phyloP scores from a whole-genome alignment of 2,113 vertebrate genomes.

The Laterallus jamaicensis region DNA sequence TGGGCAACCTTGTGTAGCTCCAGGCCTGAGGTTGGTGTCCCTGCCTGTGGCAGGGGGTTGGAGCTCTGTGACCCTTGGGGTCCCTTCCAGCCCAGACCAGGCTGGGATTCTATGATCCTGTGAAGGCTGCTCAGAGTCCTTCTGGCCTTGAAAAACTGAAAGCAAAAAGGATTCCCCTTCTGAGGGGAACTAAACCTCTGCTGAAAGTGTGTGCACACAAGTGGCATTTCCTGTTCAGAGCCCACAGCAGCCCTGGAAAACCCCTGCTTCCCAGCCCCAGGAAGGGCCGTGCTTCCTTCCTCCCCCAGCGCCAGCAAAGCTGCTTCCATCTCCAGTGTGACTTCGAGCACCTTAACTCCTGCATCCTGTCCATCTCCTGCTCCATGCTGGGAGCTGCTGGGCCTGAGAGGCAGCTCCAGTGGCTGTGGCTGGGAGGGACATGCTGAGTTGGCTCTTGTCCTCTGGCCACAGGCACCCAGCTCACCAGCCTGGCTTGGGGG shows the following conservation, averaged over 20 bases:
- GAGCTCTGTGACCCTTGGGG: too few species aligned
- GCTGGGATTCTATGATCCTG: too few species aligned
- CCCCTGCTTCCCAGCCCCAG: neutral
- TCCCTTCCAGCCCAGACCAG: too few species aligned
- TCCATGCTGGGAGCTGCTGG: neutral
- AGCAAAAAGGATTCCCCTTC: neutral
- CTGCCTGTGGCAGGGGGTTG: too few species aligned
- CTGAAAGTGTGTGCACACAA: neutral
- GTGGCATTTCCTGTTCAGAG: neutral
- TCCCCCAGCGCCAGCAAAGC: neutral
- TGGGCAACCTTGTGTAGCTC: too few species aligned
- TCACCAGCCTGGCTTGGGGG: rapidly evolving
- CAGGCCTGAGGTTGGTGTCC: too few species aligned
- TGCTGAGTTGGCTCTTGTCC: neutral
- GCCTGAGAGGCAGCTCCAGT: too few species aligned
- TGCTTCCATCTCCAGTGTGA: neutral
- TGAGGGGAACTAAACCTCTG: neutral
- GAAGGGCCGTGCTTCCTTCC: neutral
- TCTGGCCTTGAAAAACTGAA: neutral
- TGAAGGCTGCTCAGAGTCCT: neutral
- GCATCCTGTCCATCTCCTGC: neutral
- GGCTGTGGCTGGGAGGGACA: neutral
- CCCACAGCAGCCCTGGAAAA: neutral
- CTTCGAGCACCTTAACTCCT: neutral
- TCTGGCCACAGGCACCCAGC: rapidly evolving